Base-by-base conservation (phyloP, 2,113 vertebrate genomes). In the Caloenas nicobarica region DNA sequence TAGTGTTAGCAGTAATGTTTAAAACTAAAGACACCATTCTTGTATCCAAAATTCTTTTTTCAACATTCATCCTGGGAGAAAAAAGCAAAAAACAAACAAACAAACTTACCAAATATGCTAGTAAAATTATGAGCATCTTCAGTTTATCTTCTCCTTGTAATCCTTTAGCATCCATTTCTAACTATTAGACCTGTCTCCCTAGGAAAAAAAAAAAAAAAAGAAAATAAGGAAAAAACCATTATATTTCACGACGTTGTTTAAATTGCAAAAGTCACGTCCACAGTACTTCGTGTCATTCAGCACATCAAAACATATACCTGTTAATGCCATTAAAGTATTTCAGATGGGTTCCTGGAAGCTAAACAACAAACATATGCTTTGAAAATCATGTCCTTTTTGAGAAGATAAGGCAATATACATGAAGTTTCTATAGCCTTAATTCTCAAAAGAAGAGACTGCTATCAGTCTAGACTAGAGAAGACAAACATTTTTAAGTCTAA, bases 81-180 rank as follows among this genome's bases (percentile, higher is more conserved):
- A 64, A 6, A 8, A 44, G 16, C 16, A 44, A 34, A 80, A 36
- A 17, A 14, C 18, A 46, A 77, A 69, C 38, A 9, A 50, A 5
- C 21, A 36, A 48, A 50, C 97, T 98, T 97, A 98, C 98, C 97
- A 97, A 86, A 93, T 62, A 97, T 25, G 76, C 62, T 14, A 98
- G 82, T 10, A 98, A 60, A 87, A 98, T 76, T 14, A 94, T 2
- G 9, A 97, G 9, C 24, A 94, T 81, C 72, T 97, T 94, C 62
- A 97, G 8, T 34, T 77, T 97, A 91, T 94, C 81, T 73, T 94
- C 89, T 80, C 77, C 76, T 56, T 79, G 92, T 17, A 86, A 93
- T 48, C 64, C 60, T 85, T 94, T 93, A 16, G 65, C 53, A 66
- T 95, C 97, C 98, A 98, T 98, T 71, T 88, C 95, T 88, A 66